Conservation (phyloP, 1,140 invertebrate species). For the Telenomus remus region DNA sequence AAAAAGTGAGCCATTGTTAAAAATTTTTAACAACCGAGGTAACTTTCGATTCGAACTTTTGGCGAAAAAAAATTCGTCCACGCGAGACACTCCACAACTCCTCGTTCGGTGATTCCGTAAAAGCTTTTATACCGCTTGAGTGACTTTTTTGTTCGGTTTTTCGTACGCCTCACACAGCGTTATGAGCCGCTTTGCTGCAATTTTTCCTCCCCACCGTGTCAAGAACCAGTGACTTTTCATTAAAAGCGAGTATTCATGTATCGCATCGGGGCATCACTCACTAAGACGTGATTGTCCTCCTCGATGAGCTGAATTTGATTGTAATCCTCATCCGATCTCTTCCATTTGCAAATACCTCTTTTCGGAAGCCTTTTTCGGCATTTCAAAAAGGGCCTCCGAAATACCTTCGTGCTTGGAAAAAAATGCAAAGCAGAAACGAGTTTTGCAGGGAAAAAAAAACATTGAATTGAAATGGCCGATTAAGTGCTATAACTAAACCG, state of each 20-base stretch:
- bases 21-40: no score
- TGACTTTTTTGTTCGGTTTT: conserved; percentile 32
- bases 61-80: conserved; percentile 2
- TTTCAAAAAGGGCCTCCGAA: no score
- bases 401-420: no score
- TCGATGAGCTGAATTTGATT: conserved; percentile 61
- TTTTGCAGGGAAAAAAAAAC: no score
- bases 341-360: no score
- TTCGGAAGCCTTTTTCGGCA: no score
- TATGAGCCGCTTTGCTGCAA: conserved; percentile 34
- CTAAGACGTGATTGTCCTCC: conserved; percentile 65
- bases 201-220: conserved; percentile 30
- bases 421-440: no score
- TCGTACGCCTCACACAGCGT: conserved; percentile 5
- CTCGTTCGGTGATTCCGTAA: conserved; percentile 55
- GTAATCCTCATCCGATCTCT: conserved; percentile 62
- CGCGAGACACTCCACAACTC: not conserved
- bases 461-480: no score
- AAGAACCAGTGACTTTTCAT: conserved; percentile 20
- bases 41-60: not conserved
- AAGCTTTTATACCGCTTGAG: conserved; percentile 67
- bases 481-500: no score
- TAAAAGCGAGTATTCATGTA: conserved; percentile 36
- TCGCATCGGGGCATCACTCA: conserved; percentile 61
- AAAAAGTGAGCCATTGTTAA: no score